phyloP scores from a whole-genome alignment of 53 echinoderm and acorn worm species.

The Actinopyga echinites region DNA sequence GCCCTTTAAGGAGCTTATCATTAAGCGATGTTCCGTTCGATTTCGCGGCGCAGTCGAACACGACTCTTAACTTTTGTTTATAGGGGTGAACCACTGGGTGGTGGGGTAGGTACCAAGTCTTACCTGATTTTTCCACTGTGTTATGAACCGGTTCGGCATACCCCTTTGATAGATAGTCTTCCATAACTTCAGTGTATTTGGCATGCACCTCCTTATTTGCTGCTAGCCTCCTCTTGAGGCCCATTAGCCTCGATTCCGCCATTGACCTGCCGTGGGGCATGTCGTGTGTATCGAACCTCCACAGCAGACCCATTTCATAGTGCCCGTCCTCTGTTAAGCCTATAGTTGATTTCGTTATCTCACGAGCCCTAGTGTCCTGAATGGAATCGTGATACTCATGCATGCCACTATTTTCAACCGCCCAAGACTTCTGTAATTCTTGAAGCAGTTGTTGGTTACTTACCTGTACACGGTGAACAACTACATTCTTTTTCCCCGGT shows the following conservation, averaged over 20 bases:
- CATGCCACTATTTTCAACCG: conserved; percentile 51
- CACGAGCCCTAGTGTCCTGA: conserved; percentile 45
- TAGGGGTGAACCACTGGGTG: conserved; percentile 44
- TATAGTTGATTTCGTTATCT: conserved; percentile 39
- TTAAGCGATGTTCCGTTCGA: conserved; percentile 37
- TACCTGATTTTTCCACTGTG: conserved; percentile 24
- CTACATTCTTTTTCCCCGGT: not conserved
- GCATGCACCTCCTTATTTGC: conserved; percentile 38
- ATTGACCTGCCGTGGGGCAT: conserved; percentile 49
- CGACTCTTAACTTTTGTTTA: conserved; percentile 27
- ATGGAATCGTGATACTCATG: conserved; percentile 43
- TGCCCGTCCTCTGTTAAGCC: conserved; percentile 31
- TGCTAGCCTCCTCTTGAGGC: conserved; percentile 35
- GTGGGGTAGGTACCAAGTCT: conserved; percentile 44
- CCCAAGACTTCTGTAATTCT: conserved; percentile 59
- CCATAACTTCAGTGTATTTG: conserved; percentile 32
- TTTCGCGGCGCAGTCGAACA: conserved; percentile 46
- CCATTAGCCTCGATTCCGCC: conserved; percentile 21
- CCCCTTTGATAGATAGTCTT: conserved; percentile 30
- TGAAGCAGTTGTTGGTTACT: conserved; percentile 56
- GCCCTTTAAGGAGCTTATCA: conserved; percentile 14
- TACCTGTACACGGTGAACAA: conserved; percentile 41
- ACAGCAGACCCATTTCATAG: conserved; percentile 60
- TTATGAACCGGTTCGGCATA: conserved; percentile 27
- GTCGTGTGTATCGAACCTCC: conserved; percentile 37